These are phyloP conservation scores for Heliconius ethilla DNA, from an alignment of 2,888 invertebrate genomes.

Conservation along the genomic window DNA sequence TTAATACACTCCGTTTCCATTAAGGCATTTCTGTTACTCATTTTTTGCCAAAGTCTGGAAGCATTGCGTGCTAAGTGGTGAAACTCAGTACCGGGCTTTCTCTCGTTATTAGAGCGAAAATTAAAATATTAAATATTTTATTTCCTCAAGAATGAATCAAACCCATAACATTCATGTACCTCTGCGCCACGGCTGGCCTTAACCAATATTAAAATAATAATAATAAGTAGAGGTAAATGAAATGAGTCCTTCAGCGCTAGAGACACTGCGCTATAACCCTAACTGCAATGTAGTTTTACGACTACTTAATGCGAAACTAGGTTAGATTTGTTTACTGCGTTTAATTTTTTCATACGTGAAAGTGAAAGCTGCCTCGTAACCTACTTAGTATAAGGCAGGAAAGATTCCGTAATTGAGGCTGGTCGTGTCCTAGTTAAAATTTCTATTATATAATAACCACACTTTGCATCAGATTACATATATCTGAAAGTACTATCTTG, in stretches of 20 bases:
- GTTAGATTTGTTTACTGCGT: conserved; percentile 50
- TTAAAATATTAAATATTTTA: no score
- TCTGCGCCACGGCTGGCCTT: no score
- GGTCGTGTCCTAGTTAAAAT: conserved; percentile 33
- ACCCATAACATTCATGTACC: no score
- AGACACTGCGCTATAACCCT: conserved; percentile 23
- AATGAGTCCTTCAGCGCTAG: conserved; percentile 10
- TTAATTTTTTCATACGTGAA: conserved; percentile 42
- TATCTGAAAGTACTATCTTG: not conserved
- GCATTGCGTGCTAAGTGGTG: no score
- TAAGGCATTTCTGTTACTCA: no score
- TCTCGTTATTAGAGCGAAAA: no score
- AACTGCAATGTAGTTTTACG: conserved; percentile 44
- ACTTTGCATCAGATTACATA: conserved; percentile 18
- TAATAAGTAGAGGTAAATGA: not conserved
- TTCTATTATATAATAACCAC: conserved; percentile 26
- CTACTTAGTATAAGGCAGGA: conserved; percentile 42
- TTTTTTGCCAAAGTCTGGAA: no score
- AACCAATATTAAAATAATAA: no score
- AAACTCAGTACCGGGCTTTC: no score
- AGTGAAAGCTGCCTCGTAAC: conserved; percentile 43
- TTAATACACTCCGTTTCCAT: no score
- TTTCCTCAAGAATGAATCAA: no score
- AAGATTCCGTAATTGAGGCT: conserved; percentile 41
- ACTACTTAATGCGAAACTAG: conserved; percentile 49